Evolutionary conservation across 2,888 invertebrate species (phyloP), one percentile per base, ranked within the genome.

Genomic region (Drosophila algonquin): DNA sequence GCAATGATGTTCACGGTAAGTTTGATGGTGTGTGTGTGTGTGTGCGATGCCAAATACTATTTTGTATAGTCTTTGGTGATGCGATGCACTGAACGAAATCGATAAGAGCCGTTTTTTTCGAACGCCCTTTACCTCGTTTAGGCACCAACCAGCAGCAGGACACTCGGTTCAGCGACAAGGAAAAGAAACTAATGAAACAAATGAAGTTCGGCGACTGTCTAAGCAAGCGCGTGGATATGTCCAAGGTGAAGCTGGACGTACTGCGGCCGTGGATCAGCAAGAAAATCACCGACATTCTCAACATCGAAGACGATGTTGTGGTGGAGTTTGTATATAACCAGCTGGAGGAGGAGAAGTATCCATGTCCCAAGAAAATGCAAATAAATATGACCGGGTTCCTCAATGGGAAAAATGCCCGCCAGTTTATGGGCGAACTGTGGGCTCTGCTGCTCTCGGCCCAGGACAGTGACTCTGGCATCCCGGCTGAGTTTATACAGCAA

Each of bases 261-360:
- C 94, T 99, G 89, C 98, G 99, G 91, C 99, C 99, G 77, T 99
- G 99, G 99, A 99, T 99, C 90, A 97, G 98, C 32, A 96, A 97
- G 91, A 97, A 98, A 93, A 96, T 99, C 69, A 99, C 98, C 3
- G 98, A 99, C 91, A 96, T 99, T 70, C 94, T 99, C 61, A 98
- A 98, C 87, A 97, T 99, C 93, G 99, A 99, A 93, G 99, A 99
- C 92, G 99, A 99, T 93, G 99, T 99, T 47, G 96, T 99, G 80
- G 97, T 98, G 77, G 99, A 99, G 93, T 99, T 98, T 94, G 98
- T 99, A 81, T 98, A 98, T 93, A 99, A 99, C 93, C 99, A 99
- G 93, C 94, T 99, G 64, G 99, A 99, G 92, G 95, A 93, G 75
- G 96, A 97, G 92, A 97, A 97, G 95, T 97, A 95, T 93, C 98